Evolutionary conservation across 2,888 invertebrate genomes (phyloP).

Genomic region (Dichetophora obliterata): DNA sequence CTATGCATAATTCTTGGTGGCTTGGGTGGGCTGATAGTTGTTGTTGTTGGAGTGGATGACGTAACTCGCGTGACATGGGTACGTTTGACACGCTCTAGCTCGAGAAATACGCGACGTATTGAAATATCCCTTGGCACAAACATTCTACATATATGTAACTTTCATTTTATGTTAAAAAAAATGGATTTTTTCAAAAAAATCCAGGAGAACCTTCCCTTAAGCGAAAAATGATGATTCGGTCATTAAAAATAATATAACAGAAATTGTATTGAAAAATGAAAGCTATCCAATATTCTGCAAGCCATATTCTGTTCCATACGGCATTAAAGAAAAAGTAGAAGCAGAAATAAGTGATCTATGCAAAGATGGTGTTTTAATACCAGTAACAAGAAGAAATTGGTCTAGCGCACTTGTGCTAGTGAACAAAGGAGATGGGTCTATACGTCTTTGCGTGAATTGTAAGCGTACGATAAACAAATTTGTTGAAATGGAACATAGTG

Average conservation of each 20-base stretch:
- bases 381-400: conserved; percentile 26
- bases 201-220: conserved; percentile 15
- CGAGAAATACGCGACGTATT: too few relatives aligned
- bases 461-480: neutral
- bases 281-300: conserved; percentile 10
- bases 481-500: neutral
- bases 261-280: neutral
- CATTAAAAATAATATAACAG: neutral
- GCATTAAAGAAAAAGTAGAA: conserved; percentile 23
- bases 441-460: neutral
- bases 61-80: too few relatives aligned
- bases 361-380: conserved; percentile 1
- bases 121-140: too few relatives aligned
- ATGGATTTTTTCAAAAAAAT: conserved; percentile 8
- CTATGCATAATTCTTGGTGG: too few relatives aligned
- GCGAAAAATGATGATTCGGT: neutral
- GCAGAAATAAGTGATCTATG: neutral
- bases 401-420: conserved; percentile 6
- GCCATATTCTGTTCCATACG: conserved; percentile 14
- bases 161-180: too few relatives aligned
- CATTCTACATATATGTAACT: too few relatives aligned
- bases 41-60: too few relatives aligned
- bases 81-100: too few relatives aligned
- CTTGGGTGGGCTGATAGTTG: too few relatives aligned
- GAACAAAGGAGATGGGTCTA: neutral